Evolutionary conservation across 2,113 vertebrate genomes (phyloP).

Genomic region (Hiodon alosoides): DNA sequence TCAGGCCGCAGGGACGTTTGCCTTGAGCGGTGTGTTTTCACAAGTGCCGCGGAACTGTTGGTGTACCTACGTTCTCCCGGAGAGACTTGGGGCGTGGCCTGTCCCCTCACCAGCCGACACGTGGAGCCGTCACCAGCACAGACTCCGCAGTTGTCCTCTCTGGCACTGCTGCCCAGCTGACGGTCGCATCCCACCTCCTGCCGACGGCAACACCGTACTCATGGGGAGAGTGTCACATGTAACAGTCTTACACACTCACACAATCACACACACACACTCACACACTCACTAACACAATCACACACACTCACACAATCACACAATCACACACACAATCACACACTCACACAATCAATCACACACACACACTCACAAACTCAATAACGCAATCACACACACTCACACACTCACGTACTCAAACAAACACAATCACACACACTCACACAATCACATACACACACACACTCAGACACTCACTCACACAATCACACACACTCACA

Average conservation of each 20-base stretch:
- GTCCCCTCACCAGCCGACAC: conserved; percentile 86
- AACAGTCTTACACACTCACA: neutral
- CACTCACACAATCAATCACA: too few relatives aligned
- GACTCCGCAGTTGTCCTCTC: conserved; percentile 85
- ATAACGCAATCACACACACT: neutral
- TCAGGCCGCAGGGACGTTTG: neutral
- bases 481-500: too few relatives aligned
- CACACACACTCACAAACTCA: too few relatives aligned
- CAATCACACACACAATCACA: neutral
- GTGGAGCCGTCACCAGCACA: conserved; percentile 81
- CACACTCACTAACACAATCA: too few relatives aligned
- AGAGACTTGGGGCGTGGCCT: conserved; percentile 71
- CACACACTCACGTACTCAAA: neutral
- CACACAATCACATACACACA: neutral
- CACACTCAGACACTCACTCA: neutral
- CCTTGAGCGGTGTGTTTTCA: conserved; percentile 5
- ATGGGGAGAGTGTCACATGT: conserved; percentile 37
- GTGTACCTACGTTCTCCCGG: conserved; percentile 76
- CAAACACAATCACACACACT: too few relatives aligned
- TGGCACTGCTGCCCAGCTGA: conserved; percentile 77
- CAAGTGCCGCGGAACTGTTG: neutral
- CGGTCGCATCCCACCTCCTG: conserved; percentile 90
- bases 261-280: neutral
- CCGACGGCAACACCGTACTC: conserved; percentile 56
- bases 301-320: too few relatives aligned